Percentiles rank a stretch among this genome's conserved stretches.
phyloP scores from a whole-genome alignment of 92 coral and sea anemone genomes.

The Paramuricea clavata region DNA sequence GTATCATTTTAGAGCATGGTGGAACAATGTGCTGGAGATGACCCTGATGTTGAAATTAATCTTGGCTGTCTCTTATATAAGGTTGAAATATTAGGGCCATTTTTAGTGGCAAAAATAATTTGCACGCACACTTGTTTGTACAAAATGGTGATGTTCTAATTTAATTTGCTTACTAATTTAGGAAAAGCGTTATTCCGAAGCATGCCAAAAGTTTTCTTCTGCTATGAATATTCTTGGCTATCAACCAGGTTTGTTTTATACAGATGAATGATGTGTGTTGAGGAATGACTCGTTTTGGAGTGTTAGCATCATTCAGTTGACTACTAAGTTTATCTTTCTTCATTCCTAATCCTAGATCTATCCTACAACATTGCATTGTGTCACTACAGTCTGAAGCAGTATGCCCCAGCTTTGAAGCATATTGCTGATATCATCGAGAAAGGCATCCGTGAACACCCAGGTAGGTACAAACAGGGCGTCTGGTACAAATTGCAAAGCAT shows the following conservation, averaged over 20 bases:
- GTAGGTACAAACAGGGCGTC: too few relatives aligned
- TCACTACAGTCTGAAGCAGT: conserved; percentile 91
- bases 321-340: too few relatives aligned
- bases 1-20: conserved; percentile 83
- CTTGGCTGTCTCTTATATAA: conserved; percentile 95
- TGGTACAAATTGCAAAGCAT: too few relatives aligned
- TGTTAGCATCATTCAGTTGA: background rate
- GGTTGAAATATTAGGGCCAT: conserved; percentile 52
- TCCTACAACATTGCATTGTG: conserved; percentile 98
- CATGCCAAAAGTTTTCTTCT: conserved; percentile 95
- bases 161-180: background rate
- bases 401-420: conserved; percentile 97
- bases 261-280: background rate
- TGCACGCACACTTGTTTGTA: background rate
- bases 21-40: conserved; percentile 94
- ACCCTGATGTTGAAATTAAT: conserved; percentile 95
- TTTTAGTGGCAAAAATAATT: background rate
- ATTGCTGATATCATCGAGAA: conserved; percentile 97
- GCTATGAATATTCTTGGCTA: conserved; percentile 98
- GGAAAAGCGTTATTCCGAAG: conserved; percentile 89
- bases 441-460: conserved; percentile 99
- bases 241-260: conserved; percentile 83
- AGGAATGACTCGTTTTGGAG: background rate
- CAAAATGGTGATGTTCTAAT: too few relatives aligned
- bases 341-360: conserved; percentile 68